phyloP scores from a whole-genome alignment of 2,113 vertebrate genomes.

The Arothron firmamentum region DNA sequence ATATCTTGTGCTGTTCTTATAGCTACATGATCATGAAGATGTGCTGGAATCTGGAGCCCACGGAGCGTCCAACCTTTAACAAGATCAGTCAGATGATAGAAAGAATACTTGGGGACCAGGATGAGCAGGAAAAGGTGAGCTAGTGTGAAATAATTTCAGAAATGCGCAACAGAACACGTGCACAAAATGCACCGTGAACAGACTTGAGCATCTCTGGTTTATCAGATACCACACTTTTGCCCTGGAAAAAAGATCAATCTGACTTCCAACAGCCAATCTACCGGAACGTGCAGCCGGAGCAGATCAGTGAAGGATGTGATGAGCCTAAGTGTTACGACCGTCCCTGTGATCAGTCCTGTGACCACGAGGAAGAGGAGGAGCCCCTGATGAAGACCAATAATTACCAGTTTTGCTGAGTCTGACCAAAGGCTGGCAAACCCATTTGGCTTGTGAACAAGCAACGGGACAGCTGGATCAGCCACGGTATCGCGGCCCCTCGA shows the following conservation, averaged over 20 bases:
- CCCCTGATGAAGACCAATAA: conserved; percentile 90
- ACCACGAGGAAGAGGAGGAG: conserved; percentile 77
- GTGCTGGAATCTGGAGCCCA: conserved; percentile 92
- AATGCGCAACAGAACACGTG: background rate
- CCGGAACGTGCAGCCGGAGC: conserved; percentile 64
- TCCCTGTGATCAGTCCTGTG: conserved; percentile 83
- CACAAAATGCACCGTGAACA: background rate
- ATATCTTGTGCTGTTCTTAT: conserved; percentile 14
- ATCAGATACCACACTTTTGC: too few species aligned
- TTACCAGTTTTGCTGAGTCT: conserved; percentile 88
- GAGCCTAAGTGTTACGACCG: conserved; percentile 73
- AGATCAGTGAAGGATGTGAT: conserved; percentile 67
- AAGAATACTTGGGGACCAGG: conserved; percentile 72
- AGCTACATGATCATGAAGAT: conserved; percentile 92
- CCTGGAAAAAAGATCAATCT: conserved; percentile 3
- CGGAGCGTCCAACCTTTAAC: conserved; percentile 83
- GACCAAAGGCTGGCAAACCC: background rate
- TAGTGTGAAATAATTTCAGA: background rate
- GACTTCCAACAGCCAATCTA: conserved; percentile 59
- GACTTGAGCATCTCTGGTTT: too few species aligned
- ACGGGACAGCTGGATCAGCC: conserved; percentile 12
- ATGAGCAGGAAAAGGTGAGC: conserved; percentile 68
- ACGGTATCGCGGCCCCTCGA: conserved; percentile 7
- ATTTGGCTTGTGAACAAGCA: conserved; percentile 5
- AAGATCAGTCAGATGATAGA: conserved; percentile 85